Base-by-base conservation (phyloP, 2,113 vertebrate genomes). In the Cyprinodon brontotheroides region DNA sequence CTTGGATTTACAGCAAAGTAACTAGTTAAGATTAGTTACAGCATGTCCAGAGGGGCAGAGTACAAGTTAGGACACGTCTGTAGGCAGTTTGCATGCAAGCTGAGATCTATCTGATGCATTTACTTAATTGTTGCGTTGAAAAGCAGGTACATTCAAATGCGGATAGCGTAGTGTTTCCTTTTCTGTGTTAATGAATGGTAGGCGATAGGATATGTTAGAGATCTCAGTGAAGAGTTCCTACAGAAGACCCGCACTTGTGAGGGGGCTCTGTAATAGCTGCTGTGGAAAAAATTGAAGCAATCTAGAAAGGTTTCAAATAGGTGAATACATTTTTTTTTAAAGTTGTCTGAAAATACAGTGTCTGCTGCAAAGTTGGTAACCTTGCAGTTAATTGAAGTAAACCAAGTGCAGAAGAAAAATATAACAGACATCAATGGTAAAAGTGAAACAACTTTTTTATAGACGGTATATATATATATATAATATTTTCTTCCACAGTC, bases 271-370 rank as follows among this genome's bases (percentile, higher is more conserved):
- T 29, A 29, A 29, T 3, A 10, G 50, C 50, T 57, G 17, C n/a
- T n/a, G 9, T 57, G 20, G 20, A 3, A 14, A 57, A 57, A 29
- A 29, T 29, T 57, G 5, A 57, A n/a, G 20, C 20, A 20, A 57
- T n/a, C 20, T 20, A 11, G 43, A 45, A 20, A 57, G 3, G 7
- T 57, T 57, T 57, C 50, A 9, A 8, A n/a, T n/a, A 57, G 0
- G 9, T 57, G 50, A 20, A 29, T 29, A 29, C 29, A 29, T 29
- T 29, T 29, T 29, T n/a, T 91, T 92, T 94, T 94, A 4, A 0
- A 70, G 50, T 65, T 81, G 92, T 91, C 91, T 93, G 87, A 82
- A 75, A 2, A 82, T 43, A 15, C 15, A 41, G 57, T 65, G 63
- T 38, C 14, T 60, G 57, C n/a, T 29, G 7, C 11, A 10, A 22